Conservation (phyloP, 2,113 vertebrate species). For the Chauna torquata region DNA sequence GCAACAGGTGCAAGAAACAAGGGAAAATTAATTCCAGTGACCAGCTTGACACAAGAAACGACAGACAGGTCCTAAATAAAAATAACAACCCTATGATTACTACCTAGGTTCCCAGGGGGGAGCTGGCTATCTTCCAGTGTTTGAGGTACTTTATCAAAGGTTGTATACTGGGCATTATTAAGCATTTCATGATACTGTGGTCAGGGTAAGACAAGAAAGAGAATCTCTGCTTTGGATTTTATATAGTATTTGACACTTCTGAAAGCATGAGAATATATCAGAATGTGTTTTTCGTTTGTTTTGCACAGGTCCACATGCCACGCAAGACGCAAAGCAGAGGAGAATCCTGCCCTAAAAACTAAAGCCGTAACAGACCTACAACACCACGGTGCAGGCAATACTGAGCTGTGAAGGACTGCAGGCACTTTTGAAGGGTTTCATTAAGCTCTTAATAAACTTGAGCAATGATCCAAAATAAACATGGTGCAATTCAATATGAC, state of each 20-base stretch:
- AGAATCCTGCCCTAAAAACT: neutral
- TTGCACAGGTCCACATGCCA: neutral
- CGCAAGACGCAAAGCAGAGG: neutral
- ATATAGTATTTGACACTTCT: neutral
- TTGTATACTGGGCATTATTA: neutral
- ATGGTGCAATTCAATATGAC: neutral
- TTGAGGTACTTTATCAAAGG: neutral
- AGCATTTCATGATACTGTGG: neutral
- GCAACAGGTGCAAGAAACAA: neutral
- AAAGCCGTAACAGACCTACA: neutral
- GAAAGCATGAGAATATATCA: neutral
- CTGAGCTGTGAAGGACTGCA: neutral
- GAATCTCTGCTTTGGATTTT: neutral
- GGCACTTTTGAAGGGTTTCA: neutral
- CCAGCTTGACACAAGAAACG: neutral
- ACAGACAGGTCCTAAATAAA: neutral
- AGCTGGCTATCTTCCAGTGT: neutral
- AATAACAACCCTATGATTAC: neutral
- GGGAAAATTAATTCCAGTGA: neutral
- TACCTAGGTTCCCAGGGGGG: neutral
- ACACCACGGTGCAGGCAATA: rapidly evolving
- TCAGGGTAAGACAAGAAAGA: neutral
- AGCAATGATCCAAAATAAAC: neutral
- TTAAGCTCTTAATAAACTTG: neutral
- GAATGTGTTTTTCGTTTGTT: rapidly evolving